These are phyloP conservation scores for Cyclophora punctaria DNA, from an alignment of 2,888 invertebrate genomes.

Conservation along the genomic window DNA sequence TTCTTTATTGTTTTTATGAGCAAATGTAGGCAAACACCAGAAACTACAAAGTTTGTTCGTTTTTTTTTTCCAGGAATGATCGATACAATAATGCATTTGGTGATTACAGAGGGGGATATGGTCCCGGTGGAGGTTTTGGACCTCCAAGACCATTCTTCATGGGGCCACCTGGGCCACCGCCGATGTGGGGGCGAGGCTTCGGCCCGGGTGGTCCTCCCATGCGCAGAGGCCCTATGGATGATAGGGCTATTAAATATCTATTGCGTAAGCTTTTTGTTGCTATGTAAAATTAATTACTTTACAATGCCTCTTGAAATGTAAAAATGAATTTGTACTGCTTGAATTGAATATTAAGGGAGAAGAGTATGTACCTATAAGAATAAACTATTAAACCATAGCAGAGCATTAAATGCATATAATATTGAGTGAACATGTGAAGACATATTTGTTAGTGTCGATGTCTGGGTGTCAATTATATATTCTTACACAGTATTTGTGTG, in stretches of 20 bases:
- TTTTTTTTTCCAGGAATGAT: conserved; percentile 26
- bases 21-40: no score
- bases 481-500: no score
- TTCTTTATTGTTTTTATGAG: no score
- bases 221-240: conserved; percentile 7
- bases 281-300: not conserved
- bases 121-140: conserved; percentile 25
- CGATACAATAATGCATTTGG: conserved; percentile 48
- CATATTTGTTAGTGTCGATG: no score
- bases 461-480: no score
- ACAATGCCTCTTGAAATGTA: not conserved
- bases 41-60: not conserved
- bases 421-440: no score
- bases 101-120: conserved; percentile 44
- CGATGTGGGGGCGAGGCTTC: conserved; percentile 29
- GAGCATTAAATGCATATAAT: no score
- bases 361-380: no score
- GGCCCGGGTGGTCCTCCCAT: conserved; percentile 32
- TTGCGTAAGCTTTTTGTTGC: conserved; percentile 31
- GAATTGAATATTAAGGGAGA: not conserved
- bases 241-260: conserved; percentile 27
- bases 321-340: not conserved
- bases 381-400: no score
- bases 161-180: conserved; percentile 6
- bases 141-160: conserved; percentile 15